Conservation (phyloP, 2,797 vertebrate species). For the Sebastes diploproa region DNA sequence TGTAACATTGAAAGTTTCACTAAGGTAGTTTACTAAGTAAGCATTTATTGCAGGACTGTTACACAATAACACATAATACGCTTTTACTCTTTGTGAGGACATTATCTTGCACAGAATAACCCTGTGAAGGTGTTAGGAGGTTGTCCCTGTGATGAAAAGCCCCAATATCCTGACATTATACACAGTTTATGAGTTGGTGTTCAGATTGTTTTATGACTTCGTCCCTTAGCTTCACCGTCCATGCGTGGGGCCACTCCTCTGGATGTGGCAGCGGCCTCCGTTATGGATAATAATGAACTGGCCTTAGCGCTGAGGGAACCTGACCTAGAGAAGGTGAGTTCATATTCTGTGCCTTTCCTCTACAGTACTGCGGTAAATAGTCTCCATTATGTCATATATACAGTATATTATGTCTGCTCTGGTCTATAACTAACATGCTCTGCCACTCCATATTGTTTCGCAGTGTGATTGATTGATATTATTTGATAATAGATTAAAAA, state of each 20-base stretch:
- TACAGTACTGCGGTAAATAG: neutral
- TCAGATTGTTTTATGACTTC: slow-evolving; percentile 27
- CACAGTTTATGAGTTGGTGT: neutral
- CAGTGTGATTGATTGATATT: neutral
- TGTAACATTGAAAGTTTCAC: neutral
- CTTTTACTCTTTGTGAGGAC: neutral
- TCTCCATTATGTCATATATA: neutral
- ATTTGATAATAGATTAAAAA: neutral
- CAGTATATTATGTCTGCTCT: neutral
- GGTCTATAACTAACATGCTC: neutral
- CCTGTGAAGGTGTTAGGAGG: neutral
- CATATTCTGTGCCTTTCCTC: neutral
- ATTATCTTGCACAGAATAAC: neutral
- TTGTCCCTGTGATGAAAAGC: neutral
- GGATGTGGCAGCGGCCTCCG: slow-evolving; percentile 95
- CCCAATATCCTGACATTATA: neutral
- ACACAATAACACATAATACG: too few species aligned
- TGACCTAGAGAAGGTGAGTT: slow-evolving; percentile 88
- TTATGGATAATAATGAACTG: slow-evolving; percentile 98
- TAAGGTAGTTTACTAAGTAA: neutral
- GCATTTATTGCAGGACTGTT: neutral
- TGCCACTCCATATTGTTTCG: neutral
- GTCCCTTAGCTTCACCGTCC: slow-evolving; percentile 89
- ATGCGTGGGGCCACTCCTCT: slow-evolving; percentile 97
- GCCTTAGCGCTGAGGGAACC: slow-evolving; percentile 90